Conservation (phyloP, 2,888 invertebrate species). For the Morinoia aosen region DNA sequence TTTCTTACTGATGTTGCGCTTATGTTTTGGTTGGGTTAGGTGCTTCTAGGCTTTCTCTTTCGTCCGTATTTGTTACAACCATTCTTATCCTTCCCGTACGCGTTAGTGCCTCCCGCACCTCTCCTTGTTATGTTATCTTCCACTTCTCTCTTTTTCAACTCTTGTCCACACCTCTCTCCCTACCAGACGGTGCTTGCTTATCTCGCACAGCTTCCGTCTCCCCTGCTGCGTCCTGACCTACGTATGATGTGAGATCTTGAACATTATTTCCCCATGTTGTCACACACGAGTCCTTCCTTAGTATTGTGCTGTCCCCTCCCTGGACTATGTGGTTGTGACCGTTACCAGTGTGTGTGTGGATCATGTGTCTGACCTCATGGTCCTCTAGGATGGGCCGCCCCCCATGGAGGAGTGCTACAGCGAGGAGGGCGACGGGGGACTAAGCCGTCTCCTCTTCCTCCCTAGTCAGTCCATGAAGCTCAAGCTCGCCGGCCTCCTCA, state of each 20-base stretch:
- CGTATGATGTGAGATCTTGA: too few species aligned
- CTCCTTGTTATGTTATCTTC: not conserved
- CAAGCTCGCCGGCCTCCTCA: conserved; percentile 42
- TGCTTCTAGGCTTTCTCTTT: too few species aligned
- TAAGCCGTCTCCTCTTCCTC: conserved; percentile 49
- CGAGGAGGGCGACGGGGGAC: conserved; percentile 39
- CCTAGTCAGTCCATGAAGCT: conserved; percentile 49
- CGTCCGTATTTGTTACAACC: too few species aligned
- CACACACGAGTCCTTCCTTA: too few species aligned
- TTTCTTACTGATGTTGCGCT: too few species aligned
- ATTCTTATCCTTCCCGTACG: not conserved
- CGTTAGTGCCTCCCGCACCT: too few species aligned
- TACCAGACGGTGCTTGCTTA: not conserved
- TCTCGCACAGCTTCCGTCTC: not conserved
- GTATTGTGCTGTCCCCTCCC: not conserved
- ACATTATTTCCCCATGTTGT: too few species aligned
- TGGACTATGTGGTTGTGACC: not conserved
- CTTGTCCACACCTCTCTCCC: not conserved
- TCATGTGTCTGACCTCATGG: not conserved
- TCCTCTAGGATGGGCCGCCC: not conserved
- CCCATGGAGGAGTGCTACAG: conserved; percentile 53
- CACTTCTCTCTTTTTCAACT: not conserved
- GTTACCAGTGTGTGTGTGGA: too few species aligned
- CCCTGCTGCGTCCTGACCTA: not conserved
- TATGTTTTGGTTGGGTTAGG: too few species aligned